Evolutionary conservation across 1,140 invertebrate species (phyloP), one percentile per base, ranked within the genome.

Genomic region (Latrodectus geometricus): DNA sequence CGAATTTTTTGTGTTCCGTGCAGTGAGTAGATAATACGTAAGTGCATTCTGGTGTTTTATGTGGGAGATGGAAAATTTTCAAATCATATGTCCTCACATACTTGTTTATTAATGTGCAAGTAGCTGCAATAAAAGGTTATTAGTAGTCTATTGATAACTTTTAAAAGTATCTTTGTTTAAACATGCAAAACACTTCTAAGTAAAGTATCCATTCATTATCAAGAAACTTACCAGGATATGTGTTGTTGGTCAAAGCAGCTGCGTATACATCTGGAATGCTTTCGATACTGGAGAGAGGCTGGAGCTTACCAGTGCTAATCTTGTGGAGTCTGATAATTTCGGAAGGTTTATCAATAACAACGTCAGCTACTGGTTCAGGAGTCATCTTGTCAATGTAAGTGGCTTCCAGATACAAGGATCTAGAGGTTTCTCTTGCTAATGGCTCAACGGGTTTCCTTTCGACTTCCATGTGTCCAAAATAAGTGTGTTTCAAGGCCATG

Each of bases 241-340:
- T 78, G 23, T 78, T 78, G 66, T 86, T 86, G 65, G 75, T 86
- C 20, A 14, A 48, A 15, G 12, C 35, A 4, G 23, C 12, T 17
- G 54, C 0, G 21, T 78, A 48, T 17, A 9, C 49, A 0, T 72
- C 76, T 8, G 8, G 23, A 11, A 77, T 8, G n/a, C 21, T 73
- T 65, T 72, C 48, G 15, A 86, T 78, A 17, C 84, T 86, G 23
- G 84, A 86, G n/a, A 87, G n/a, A 9, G 88, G 88, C 21, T 86
- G 65, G 52, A 88, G 12, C 8, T 9, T 68, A 49, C 70, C 65
- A 17, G 74, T 21, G 9, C n/a, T 12, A 4, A 89, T 61, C 54
- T 69, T 88, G 9, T 84, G 8, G 79, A 84, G 79, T 0, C 66
- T 56, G n/a, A 80, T 15, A 5, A 49, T 75, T 48, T 89, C 84